A percentile compares a stretch with the other conserved stretches of the same genome.
phyloP scores from a whole-genome alignment of 2,113 vertebrate genomes.

The Tapirus terrestris region DNA sequence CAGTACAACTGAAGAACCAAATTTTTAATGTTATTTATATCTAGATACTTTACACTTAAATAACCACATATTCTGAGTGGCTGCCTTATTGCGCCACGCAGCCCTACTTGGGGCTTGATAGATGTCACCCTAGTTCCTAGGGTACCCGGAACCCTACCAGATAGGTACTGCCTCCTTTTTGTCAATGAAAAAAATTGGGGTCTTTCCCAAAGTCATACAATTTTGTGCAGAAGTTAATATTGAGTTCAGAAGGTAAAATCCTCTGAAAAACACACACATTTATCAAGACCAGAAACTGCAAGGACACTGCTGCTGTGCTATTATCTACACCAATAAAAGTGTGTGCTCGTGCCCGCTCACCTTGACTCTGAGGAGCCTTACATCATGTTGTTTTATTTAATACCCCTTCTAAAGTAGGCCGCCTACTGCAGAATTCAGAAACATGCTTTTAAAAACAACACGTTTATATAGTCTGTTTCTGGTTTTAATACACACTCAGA shows the following conservation, averaged over 20 bases:
- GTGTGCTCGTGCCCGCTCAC: accelerated
- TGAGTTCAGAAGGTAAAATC: background rate
- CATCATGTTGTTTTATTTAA: accelerated
- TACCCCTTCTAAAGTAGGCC: accelerated
- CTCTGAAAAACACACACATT: background rate
- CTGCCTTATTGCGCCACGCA: no score
- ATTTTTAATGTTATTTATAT: background rate
- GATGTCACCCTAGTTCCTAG: accelerated
- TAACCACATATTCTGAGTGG: accelerated
- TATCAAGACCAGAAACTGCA: no score
- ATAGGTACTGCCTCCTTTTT: background rate
- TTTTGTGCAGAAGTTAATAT: background rate
- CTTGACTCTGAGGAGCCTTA: accelerated
- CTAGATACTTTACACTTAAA: background rate
- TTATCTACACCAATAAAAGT: accelerated
- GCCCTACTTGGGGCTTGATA: accelerated
- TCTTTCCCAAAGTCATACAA: background rate
- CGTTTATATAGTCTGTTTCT: accelerated
- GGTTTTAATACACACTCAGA: accelerated
- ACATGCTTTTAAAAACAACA: accelerated
- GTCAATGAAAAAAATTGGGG: background rate
- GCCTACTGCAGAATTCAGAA: accelerated
- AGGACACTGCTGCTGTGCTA: accelerated
- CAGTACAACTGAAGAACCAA: background rate
- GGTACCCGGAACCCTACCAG: accelerated